These are phyloP conservation scores for Tyria jacobaeae DNA, from an alignment of 2,888 invertebrate species.

Conservation along the genomic window DNA sequence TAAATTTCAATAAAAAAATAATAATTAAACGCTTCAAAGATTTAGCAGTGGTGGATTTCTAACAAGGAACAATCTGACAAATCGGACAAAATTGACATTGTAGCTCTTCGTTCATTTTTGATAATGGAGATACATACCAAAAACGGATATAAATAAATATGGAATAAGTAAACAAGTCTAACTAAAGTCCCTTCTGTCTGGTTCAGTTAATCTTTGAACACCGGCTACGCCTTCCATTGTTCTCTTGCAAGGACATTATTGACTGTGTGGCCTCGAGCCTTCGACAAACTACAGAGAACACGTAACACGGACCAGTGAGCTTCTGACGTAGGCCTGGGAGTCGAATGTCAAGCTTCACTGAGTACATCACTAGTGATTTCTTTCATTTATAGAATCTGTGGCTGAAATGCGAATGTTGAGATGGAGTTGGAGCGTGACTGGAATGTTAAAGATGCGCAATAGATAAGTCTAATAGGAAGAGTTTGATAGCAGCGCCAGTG, in stretches of 20 bases:
- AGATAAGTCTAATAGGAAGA: too few species aligned
- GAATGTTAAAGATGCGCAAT: too few species aligned
- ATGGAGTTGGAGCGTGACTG: too few species aligned
- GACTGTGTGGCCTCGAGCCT: constrained; percentile 29
- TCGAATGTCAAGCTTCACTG: constrained; percentile 14
- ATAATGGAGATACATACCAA: neutral
- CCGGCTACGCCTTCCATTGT: constrained; percentile 36
- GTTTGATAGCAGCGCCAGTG: too few species aligned
- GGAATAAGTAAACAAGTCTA: neutral
- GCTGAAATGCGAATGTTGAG: too few species aligned
- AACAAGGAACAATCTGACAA: too few species aligned
- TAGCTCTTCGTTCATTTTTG: too few species aligned
- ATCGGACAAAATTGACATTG: too few species aligned
- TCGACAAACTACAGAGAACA: constrained; percentile 12
- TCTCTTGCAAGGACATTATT: constrained; percentile 27
- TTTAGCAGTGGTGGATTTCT: too few species aligned
- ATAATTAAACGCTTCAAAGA: too few species aligned
- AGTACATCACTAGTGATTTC: neutral
- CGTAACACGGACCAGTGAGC: constrained; percentile 33
- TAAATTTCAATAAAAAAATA: too few species aligned
- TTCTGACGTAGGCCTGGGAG: constrained; percentile 19
- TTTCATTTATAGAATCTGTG: neutral
- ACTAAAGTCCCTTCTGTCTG: neutral
- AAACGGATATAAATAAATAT: neutral
- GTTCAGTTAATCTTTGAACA: constrained; percentile 9